phyloP scores from a whole-genome alignment of 2,113 vertebrate species.

The Miniopterus natalensis region DNA sequence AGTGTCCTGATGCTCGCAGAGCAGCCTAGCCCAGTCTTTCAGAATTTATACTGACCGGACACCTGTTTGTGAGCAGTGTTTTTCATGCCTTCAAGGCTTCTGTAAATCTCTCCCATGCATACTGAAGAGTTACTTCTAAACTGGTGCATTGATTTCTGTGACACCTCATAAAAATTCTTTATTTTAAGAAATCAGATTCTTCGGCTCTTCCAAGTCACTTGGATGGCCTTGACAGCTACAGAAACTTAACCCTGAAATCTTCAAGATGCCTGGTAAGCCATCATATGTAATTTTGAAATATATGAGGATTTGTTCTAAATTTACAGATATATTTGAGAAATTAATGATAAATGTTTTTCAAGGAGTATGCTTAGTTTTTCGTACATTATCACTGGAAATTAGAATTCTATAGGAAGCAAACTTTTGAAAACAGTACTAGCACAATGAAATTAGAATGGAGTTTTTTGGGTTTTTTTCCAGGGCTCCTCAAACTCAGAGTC shows the following conservation, averaged over 20 bases:
- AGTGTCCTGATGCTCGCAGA: constrained; percentile 71
- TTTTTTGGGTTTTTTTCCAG: neutral
- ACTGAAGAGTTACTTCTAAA: neutral
- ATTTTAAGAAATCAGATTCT: neutral
- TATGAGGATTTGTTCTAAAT: neutral
- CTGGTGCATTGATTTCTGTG: neutral
- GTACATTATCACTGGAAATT: neutral
- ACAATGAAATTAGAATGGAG: constrained; percentile 48
- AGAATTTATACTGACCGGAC: constrained; percentile 20
- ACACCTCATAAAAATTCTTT: neutral
- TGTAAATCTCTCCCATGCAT: constrained; percentile 44
- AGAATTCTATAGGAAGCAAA: constrained; percentile 18
- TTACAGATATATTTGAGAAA: neutral
- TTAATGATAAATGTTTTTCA: neutral
- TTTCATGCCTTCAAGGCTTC: constrained; percentile 14
- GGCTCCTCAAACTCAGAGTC: neutral
- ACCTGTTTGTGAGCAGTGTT: constrained; percentile 59
- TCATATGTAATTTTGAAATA: neutral
- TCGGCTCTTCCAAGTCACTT: neutral
- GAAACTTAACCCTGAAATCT: neutral
- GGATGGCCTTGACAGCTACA: neutral
- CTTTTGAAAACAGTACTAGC: constrained; percentile 11
- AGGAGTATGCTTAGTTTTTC: neutral
- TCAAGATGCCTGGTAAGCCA: neutral
- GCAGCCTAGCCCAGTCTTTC: constrained; percentile 44